Evolutionary conservation across 2,888 invertebrate genomes (phyloP).

Genomic region (Lithophane leautieri): DNA sequence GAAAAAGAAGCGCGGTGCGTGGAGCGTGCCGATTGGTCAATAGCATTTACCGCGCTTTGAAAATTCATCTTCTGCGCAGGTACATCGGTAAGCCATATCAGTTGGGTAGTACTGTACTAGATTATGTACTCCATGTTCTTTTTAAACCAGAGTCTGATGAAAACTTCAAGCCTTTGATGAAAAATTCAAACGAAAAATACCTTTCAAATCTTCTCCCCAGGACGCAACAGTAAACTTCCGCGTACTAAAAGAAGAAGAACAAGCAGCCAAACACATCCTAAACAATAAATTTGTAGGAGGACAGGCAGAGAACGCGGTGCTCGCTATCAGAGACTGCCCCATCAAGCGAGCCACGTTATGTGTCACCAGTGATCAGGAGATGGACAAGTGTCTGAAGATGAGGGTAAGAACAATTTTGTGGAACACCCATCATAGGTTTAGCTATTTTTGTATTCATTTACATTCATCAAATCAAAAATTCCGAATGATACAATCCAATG

Average conservation of each 20-base stretch:
- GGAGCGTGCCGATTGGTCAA: too few relatives aligned
- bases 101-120: too few relatives aligned
- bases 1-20: too few relatives aligned
- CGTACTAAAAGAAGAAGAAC: slow-evolving; percentile 93
- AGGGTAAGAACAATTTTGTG: slow-evolving; percentile 91
- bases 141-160: background rate
- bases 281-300: slow-evolving; percentile 91
- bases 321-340: slow-evolving; percentile 95
- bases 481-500: too few relatives aligned
- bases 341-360: slow-evolving; percentile 96
- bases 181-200: background rate
- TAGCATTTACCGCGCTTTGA: too few relatives aligned
- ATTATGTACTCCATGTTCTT: background rate
- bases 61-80: too few relatives aligned
- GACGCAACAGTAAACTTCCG: slow-evolving; percentile 93
- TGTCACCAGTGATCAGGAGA: slow-evolving; percentile 97
- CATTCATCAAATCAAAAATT: too few relatives aligned
- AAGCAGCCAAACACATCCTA: slow-evolving; percentile 94
- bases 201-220: slow-evolving; percentile 82
- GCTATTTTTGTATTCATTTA: background rate
- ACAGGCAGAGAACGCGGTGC: slow-evolving; percentile 92
- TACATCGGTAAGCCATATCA: too few relatives aligned
- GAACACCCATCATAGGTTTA: background rate
- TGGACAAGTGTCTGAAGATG: slow-evolving; percentile 98
- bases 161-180: background rate